Conservation (phyloP, 2,797 vertebrate genomes). For the Diceros bicornis region DNA sequence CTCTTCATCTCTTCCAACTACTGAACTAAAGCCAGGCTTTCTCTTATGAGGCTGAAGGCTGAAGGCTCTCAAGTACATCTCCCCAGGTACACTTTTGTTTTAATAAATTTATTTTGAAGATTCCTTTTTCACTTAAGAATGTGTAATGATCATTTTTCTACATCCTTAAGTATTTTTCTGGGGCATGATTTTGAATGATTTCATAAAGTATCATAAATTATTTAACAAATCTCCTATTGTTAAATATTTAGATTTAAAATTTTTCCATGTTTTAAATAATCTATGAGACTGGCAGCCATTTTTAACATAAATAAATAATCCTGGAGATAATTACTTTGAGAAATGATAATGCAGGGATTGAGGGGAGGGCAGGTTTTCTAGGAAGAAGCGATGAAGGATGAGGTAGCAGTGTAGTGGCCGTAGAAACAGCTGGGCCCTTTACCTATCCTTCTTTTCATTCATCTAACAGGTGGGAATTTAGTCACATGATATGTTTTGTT, state of each 20-base stretch:
- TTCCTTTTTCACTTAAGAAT: not conserved
- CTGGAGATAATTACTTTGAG: not conserved
- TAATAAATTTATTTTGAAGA: not conserved
- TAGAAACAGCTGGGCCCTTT: not conserved
- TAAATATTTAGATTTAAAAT: not conserved
- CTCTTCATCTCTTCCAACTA: not conserved
- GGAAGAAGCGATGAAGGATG: not conserved
- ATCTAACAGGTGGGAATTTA: not conserved
- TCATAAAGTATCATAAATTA: not conserved
- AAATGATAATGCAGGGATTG: not conserved
- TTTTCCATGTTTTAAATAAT: constrained; percentile 5
- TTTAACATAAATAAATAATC: not conserved
- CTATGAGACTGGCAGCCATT: not conserved
- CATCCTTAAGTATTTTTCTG: not conserved
- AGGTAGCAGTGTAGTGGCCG: not conserved
- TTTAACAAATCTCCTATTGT: not conserved
- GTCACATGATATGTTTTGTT: not conserved
- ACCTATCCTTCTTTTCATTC: rapidly evolving
- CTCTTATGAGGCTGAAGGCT: not conserved
- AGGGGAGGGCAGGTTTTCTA: not conserved
- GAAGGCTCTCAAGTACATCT: not conserved
- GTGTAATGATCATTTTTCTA: not conserved
- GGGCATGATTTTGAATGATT: not conserved
- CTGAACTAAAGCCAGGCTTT: not conserved
- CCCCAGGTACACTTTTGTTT: not conserved